These are phyloP conservation scores for Bombus terrestris DNA, from an alignment of 1,140 invertebrate species.

Conservation along the genomic window DNA sequence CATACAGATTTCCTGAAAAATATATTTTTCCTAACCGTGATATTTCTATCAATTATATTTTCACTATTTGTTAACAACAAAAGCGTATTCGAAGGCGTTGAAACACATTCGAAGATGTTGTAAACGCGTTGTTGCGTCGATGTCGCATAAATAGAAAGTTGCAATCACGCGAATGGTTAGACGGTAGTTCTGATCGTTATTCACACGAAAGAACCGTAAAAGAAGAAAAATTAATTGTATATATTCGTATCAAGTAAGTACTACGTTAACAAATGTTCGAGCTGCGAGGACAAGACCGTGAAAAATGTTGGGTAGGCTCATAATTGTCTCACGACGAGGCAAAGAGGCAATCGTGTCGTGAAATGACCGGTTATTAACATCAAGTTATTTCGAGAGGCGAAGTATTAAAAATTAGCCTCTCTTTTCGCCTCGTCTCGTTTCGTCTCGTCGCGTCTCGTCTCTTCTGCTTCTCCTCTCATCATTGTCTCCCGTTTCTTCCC, in stretches of 20 bases:
- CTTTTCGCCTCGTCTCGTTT: background rate
- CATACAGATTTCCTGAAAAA: no score
- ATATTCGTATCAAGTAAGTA: background rate
- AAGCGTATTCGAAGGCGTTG: no score
- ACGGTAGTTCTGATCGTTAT: background rate
- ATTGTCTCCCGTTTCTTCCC: background rate
- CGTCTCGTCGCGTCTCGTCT: background rate
- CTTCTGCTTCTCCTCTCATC: background rate
- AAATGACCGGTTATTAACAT: slow-evolving; percentile 41
- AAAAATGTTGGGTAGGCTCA: slow-evolving; percentile 13
- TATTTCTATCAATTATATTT: no score
- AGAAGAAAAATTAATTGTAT: background rate
- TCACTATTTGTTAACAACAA: no score
- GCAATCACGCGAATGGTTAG: background rate
- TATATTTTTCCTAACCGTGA: no score
- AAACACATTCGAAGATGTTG: background rate
- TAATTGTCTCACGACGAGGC: slow-evolving; percentile 32
- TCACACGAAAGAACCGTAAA: background rate
- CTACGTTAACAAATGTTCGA: background rate
- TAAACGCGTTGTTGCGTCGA: background rate
- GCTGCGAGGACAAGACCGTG: background rate
- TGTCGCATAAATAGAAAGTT: background rate
- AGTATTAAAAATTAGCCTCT: slow-evolving; percentile 19
- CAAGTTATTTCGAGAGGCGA: slow-evolving; percentile 5
- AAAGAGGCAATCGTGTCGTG: slow-evolving; percentile 11